phyloP scores from a whole-genome alignment of 2,888 invertebrate species.

The Syritta pipiens region DNA sequence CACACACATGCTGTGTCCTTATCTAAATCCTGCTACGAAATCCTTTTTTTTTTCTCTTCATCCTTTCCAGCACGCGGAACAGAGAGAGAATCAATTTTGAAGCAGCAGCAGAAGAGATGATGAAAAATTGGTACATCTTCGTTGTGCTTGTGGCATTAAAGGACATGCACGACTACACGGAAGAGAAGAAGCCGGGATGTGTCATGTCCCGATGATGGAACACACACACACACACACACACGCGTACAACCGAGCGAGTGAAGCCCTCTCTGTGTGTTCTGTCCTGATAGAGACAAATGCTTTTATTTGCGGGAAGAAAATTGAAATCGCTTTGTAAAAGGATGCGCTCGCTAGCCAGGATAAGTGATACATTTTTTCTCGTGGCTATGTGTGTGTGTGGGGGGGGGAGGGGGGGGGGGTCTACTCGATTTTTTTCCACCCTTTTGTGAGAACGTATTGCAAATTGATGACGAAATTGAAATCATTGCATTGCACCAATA shows the following conservation, averaged over 20 bases:
- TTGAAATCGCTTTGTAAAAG: conserved; percentile 66
- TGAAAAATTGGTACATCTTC: conserved; percentile 66
- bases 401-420: background rate
- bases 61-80: conserved; percentile 49
- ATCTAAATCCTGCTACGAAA: conserved; percentile 10
- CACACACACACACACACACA: conserved; percentile 25
- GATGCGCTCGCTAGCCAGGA: conserved; percentile 52
- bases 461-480: conserved; percentile 67
- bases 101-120: conserved; percentile 53
- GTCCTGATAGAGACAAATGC: conserved; percentile 63
- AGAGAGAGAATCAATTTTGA: conserved; percentile 64
- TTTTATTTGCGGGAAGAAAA: conserved; percentile 68
- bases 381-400: background rate
- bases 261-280: background rate
- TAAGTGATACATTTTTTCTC: conserved; percentile 59
- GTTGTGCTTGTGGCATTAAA: conserved; percentile 46
- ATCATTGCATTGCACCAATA: conserved; percentile 67
- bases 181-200: conserved; percentile 5
- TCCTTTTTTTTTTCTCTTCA: conserved; percentile 11
- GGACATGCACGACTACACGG: conserved; percentile 37
- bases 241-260: background rate
- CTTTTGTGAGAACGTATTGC: conserved; percentile 55
- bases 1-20: background rate
- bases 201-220: conserved; percentile 62
- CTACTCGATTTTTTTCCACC: no score